Evolutionary conservation across 2,888 invertebrate genomes (phyloP).

Genomic region (Salticus scenicus): DNA sequence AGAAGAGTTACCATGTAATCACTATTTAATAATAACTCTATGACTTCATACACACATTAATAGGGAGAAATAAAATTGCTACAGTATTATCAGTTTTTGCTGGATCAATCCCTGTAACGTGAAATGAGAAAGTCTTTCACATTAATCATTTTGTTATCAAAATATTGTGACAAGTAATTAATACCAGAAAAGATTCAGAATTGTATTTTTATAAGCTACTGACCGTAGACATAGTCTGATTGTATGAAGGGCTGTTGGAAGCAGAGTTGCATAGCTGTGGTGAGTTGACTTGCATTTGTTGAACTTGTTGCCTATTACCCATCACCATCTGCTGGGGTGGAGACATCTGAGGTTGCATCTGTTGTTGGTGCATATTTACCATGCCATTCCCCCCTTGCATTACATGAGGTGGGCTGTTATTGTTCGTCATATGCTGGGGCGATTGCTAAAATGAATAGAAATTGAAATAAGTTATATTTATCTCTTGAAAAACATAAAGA

Average conservation of each 20-base stretch:
- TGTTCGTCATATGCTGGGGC: conserved; percentile 50
- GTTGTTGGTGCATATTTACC: conserved; percentile 62
- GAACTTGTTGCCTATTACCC: conserved; percentile 26
- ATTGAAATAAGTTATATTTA: too few relatives aligned
- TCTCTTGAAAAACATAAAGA: too few relatives aligned
- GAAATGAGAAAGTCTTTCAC: too few relatives aligned
- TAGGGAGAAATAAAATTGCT: too few relatives aligned
- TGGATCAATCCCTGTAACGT: too few relatives aligned
- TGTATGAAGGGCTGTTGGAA: conserved; percentile 62
- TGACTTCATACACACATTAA: too few relatives aligned
- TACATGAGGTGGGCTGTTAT: conserved; percentile 58
- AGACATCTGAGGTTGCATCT: conserved; percentile 73
- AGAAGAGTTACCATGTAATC: too few relatives aligned
- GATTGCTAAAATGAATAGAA: conserved; percentile 33
- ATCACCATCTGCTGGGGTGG: conserved; percentile 73
- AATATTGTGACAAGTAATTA: too few relatives aligned
- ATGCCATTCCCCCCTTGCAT: conserved; percentile 75
- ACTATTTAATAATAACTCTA: too few relatives aligned
- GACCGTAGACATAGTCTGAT: conserved; percentile 60
- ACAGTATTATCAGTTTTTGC: too few relatives aligned
- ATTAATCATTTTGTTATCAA: too few relatives aligned
- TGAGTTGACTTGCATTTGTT: conserved; percentile 39
- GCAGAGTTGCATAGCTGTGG: conserved; percentile 61
- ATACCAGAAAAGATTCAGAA: too few relatives aligned
- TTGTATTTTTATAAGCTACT: conserved; percentile 15